Evolutionary conservation across 1,140 invertebrate species (phyloP), one percentile per base, ranked within the genome.

Genomic region (Eumaeus atala): DNA sequence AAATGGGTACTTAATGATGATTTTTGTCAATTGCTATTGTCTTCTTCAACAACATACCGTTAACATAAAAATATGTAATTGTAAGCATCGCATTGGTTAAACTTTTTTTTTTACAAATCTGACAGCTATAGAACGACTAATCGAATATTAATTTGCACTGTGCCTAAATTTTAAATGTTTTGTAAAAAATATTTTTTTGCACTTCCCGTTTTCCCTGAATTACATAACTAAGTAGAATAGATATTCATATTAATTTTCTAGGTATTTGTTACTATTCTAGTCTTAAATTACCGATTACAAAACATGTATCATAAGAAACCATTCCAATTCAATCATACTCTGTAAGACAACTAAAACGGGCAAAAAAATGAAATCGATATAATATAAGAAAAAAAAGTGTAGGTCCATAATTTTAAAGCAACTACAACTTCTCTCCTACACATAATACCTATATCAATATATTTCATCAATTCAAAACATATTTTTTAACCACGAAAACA

Each of bases 211-310:
- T 28, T 28, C 21, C 21, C 21, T 6, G 21, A 28, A 28, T 28
- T 28, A 6, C 21, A 3, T 28, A 28, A 28, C n/a, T n/a, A n/a
- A n/a, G n/a, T n/a, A n/a, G n/a, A n/a, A 6, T 28, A 28, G 21
- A 28, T 3, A 3, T 28, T 28, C 2, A 28, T 28, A 28, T 28
- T 28, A 28, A 28, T 28, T 28, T 28, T 28, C 2, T 28, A 28
- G 21, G 21, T 37, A 34, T 56, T 67, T 63, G 58, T 77, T 69
- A 72, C 67, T 67, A 81, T 79, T 81, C 81, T 82, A 84, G 78
- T 84, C 81, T 72, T 76, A 58, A 74, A 74, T 68, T 78, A 80
- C 72, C 59, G 64, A 70, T 60, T 74, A 71, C 66, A 58, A 64
- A 73, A 62, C 6, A 28, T 28, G 21, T 28, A 28, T 28, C 21